Percentiles rank a stretch among this genome's conserved stretches.
phyloP scores from a whole-genome alignment of 2,888 invertebrate genomes.

The Tenthredo notha region DNA sequence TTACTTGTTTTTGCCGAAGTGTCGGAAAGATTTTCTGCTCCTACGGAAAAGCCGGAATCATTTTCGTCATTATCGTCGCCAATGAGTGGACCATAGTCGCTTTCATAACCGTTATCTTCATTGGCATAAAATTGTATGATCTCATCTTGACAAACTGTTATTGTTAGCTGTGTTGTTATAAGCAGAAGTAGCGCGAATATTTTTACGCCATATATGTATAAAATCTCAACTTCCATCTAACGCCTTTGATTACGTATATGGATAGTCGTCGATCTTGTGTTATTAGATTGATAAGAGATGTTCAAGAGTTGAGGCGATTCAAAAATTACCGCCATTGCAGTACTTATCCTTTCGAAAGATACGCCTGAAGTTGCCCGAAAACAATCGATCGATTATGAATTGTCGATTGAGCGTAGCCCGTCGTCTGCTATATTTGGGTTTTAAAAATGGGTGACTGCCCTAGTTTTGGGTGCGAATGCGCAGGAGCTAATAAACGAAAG shows the following conservation, averaged over 20 bases:
- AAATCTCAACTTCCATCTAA: slow-evolving; percentile 53
- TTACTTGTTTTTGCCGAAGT: slow-evolving; percentile 11
- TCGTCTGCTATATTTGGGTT: slow-evolving; percentile 50
- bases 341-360: slow-evolving; percentile 13
- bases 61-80: slow-evolving; percentile 56
- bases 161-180: slow-evolving; percentile 39
- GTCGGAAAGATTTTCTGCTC: slow-evolving; percentile 23
- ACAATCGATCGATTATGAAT: slow-evolving; percentile 26
- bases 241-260: background rate
- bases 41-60: slow-evolving; percentile 51
- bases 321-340: slow-evolving; percentile 46
- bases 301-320: background rate
- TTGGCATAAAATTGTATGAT: slow-evolving; percentile 52
- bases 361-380: slow-evolving; percentile 41
- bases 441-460: slow-evolving; percentile 48
- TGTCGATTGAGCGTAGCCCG: slow-evolving; percentile 46
- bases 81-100: slow-evolving; percentile 41
- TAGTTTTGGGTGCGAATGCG: slow-evolving; percentile 34
- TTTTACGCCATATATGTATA: slow-evolving; percentile 25
- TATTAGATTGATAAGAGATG: slow-evolving; percentile 9
- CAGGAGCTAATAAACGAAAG: slow-evolving; percentile 29
- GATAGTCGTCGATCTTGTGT: slow-evolving; percentile 10
- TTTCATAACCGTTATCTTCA: slow-evolving; percentile 52
- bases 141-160: slow-evolving; percentile 49
- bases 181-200: slow-evolving; percentile 49